Evolutionary conservation across 2,113 vertebrate genomes (phyloP), one percentile per base, ranked within the genome.

Genomic region (Saccopteryx leptura): DNA sequence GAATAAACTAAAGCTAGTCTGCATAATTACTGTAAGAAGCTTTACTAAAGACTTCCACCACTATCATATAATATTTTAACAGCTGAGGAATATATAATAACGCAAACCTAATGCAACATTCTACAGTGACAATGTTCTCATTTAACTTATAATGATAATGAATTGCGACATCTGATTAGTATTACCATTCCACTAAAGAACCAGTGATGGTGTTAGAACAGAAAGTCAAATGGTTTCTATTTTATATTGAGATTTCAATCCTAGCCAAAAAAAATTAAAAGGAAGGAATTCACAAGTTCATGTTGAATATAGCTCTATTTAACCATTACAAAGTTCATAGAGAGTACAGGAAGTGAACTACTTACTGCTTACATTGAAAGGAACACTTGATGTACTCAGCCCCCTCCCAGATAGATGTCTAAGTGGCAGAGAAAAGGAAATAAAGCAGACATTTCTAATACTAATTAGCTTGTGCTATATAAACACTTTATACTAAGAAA

Each of bases 281-380:
- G 33, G 14, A n/a, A 93, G 66, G 48, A 78, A 88, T 74, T 96
- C 85, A 84, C 15, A 90, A 97, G 93, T 96, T 97, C 85, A 93
- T 83, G 79, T 78, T 91, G 39, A 82, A 89, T 80, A 91, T 74
- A 92, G 93, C 78, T 98, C 94, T 85, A 97, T 97, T 98, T 98
- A 97, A 97, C 97, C 92, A 95, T 96, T 90, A 97, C 86, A 98
- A 98, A 98, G 97, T 98, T 98, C 98, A 98, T 68, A 75, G 88
- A 98, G 97, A 98, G 97, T 97, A 96, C 97, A 98, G 97, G 98
- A 98, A 97, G 79, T 9, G 33, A 97, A 69, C 26, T 76, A 83
- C 92, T 97, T 97, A 96, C n/a, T 98, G 96, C 91, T 98, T 95
- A 94, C 76, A 97, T 68, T 87, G 92, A 89, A 93, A 96, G 86